Evolutionary conservation across 2,888 invertebrate species (phyloP).

Genomic region (Morpho deidamia): DNA sequence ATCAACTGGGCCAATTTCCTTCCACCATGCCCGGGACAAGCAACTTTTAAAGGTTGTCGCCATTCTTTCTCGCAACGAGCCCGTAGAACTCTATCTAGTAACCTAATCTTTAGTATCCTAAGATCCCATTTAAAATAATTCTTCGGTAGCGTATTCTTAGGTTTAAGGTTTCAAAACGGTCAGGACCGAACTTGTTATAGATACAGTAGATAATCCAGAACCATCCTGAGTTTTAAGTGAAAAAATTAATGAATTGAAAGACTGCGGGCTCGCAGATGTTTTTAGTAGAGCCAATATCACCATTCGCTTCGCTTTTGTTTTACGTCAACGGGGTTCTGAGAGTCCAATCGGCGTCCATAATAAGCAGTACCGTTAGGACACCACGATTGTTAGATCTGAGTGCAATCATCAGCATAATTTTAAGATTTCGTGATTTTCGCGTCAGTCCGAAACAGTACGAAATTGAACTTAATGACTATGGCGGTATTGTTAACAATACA

Average conservation of each 20-base stretch:
- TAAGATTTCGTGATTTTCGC: constrained; percentile 51
- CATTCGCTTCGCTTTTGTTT: background rate
- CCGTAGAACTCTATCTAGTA: no score
- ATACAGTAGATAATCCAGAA: no score
- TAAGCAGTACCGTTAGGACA: constrained; percentile 50
- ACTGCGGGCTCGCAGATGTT: background rate
- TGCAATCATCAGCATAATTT: constrained; percentile 45
- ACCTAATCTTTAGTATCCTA: no score
- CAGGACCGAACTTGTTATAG: no score
- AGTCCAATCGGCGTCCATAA: constrained; percentile 24
- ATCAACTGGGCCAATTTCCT: no score
- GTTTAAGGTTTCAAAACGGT: no score
- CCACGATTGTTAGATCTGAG: constrained; percentile 49
- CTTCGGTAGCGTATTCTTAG: no score
- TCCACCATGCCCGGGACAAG: no score
- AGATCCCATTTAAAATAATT: no score
- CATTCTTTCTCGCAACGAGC: no score
- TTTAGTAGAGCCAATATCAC: background rate
- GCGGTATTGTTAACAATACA: background rate
- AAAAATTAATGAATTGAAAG: background rate
- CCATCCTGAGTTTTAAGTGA: no score
- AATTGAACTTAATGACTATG: constrained; percentile 2
- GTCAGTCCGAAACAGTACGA: constrained; percentile 29
- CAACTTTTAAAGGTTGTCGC: no score
- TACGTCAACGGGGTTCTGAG: background rate